Base-by-base conservation (phyloP, 2,113 vertebrate genomes). In the Ptilonorhynchus violaceus region DNA sequence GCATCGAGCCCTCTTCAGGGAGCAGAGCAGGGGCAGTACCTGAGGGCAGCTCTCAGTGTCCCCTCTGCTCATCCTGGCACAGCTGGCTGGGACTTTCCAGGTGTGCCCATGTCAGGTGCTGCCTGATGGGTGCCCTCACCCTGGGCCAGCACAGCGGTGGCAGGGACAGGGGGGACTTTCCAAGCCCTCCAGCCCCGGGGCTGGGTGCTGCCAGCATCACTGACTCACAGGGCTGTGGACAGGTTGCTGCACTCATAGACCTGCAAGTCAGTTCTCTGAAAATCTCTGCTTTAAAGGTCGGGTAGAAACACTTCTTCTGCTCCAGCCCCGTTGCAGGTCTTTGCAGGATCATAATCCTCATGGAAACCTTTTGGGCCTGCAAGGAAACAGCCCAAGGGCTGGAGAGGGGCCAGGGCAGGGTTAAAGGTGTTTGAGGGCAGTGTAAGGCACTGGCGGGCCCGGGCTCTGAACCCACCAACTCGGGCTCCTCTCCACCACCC, bases 21-120 rank as follows among this genome's bases (percentile, higher is more conserved):
- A 47, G 63, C 73, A 44, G 44, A 8, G 7, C 46, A 72, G 28
- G 75, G 49, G 14, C 41, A 52, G 7, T 0, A 2, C 0, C 0
- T 0, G 5, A n/a, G 44, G 44, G 15, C 49, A 63, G 56, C 31
- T 64, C 92, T 70, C 47, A 5, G 7, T 49, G 77, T 42, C 42
- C 76, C 46, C 59, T 52, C 80, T 55, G 59, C 52, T 74, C 1
- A 0, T 50, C 64, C 79, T 87, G 93, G 62, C 68, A 77, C 0
- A 2, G 52, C 66, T 39, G 31, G 10, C 1, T 53, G 93, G 56
- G 67, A 50, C 3, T 86, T 92, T 63, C 79, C 9, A 1, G 52
- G 8, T 52, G 75, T 79, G 22, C 14, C 47, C 46, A 6, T 15
- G 0, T 35, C 70, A 47, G 27, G 44, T n/a, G n/a, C 59, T 84